Conservation (phyloP, 2,797 vertebrate genomes). For the Tadarida brasiliensis region DNA sequence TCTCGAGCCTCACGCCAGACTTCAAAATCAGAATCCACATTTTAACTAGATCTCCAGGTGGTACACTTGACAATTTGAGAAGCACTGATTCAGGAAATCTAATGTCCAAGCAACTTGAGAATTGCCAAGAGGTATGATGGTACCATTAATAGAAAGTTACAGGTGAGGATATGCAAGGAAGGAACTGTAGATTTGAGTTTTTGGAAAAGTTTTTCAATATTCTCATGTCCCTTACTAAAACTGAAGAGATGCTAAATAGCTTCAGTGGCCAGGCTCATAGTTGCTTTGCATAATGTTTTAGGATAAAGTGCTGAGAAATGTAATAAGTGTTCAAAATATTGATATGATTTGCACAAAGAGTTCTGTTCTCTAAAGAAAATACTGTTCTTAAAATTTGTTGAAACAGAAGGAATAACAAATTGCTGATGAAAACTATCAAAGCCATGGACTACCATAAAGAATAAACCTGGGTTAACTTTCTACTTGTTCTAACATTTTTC, state of each 20-base stretch:
- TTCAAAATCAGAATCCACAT: neutral
- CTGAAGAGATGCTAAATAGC: neutral
- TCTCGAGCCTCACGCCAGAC: neutral
- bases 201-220: neutral
- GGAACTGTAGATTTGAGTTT: neutral
- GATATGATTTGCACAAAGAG: neutral
- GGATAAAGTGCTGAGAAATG: neutral
- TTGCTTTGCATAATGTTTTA: neutral
- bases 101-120: neutral
- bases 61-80: neutral
- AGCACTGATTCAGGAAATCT: neutral
- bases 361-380: conserved; percentile 13
- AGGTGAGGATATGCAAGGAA: neutral
- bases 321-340: neutral
- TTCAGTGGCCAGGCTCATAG: neutral
- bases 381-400: conserved; percentile 7
- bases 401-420: conserved; percentile 37
- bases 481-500: neutral
- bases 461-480: neutral
- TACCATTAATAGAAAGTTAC: neutral
- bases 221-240: neutral
- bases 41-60: neutral
- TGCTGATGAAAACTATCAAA: conserved; percentile 7
- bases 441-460: neutral
- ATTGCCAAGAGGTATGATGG: neutral